Evolutionary conservation across 2,113 vertebrate genomes (phyloP).

Genomic region (Sisor rabdophorus): DNA sequence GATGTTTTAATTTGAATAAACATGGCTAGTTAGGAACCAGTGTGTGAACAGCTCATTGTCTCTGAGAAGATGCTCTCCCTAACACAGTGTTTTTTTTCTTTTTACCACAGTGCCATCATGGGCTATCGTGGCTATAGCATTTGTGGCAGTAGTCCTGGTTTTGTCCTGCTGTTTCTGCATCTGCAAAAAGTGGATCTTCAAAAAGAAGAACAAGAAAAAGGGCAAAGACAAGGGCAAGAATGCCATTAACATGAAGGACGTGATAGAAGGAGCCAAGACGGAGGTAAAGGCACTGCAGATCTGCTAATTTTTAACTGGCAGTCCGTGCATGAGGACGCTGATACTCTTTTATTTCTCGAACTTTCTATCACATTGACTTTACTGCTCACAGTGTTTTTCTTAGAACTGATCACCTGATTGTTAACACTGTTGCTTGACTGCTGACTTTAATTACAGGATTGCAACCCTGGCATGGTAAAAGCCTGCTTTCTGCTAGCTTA

Average conservation of each 20-base stretch:
- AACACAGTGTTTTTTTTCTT: neutral
- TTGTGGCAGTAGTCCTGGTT: slow-evolving; percentile 92
- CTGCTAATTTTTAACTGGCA: neutral
- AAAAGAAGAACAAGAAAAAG: slow-evolving; percentile 99
- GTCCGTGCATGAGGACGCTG: slow-evolving; percentile 26
- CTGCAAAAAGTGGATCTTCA: slow-evolving; percentile 99
- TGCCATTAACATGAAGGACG: slow-evolving; percentile 99
- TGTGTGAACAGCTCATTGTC: too few species aligned
- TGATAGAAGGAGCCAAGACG: slow-evolving; percentile 91
- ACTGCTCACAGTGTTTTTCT: neutral
- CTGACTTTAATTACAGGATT: slow-evolving; percentile 53
- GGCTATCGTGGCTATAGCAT: slow-evolving; percentile 97
- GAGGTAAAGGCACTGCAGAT: slow-evolving; percentile 79
- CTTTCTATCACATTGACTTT: slow-evolving; percentile 10
- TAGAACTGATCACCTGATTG: slow-evolving; percentile 10
- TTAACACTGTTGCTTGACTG: slow-evolving; percentile 43
- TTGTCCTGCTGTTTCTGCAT: slow-evolving; percentile 98
- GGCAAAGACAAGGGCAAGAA: slow-evolving; percentile 99
- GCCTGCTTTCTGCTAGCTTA: slow-evolving; percentile 14
- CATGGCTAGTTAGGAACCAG: too few species aligned
- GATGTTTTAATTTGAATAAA: too few species aligned
- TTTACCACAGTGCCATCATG: slow-evolving; percentile 86
- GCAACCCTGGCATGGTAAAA: slow-evolving; percentile 47
- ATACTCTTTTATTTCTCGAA: neutral
- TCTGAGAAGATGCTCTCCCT: neutral